Evolutionary conservation across 2,113 vertebrate species (phyloP), one percentile per base, ranked within the genome.

Genomic region (Numenius arquata): DNA sequence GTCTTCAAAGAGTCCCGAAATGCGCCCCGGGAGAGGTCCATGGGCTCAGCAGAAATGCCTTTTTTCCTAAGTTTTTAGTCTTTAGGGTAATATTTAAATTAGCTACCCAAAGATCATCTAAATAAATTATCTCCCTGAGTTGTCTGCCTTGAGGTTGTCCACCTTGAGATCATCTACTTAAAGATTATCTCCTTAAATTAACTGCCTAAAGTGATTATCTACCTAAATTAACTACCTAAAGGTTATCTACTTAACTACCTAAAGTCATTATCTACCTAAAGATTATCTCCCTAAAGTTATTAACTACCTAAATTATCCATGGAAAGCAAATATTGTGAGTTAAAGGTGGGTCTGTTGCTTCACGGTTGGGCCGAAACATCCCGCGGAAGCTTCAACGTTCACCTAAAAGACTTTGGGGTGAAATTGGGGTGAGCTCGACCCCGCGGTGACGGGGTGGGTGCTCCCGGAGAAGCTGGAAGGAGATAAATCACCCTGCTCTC

Each of bases 381-480:
- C 21, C 2, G 0, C 2, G 0, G 41, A n/a, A 56, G 63, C 48
- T n/a, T 50, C 67, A 8, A 0, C 0, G 1, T 48, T 30, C 27
- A 8, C 32, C 70, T 40, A 10, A n/a, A 47, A 45, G 22, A 12
- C 3, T 59, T 66, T 6, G 15, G 32, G 8, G 1, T 66, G 30
- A 40, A 36, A 40, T 9, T 5, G 53, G 26, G 26, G 12, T 21
- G 40, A n/a, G 26, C 26, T 27, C 12, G 71, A 17, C 32, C 34
- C 34, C 0, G 0, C 5, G 30, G 41, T 5, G 66, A 32, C 6
- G 47, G 34, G 36, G 8, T 22, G n/a, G 32, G 41, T 13, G 10
- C 30, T 32, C 0, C 16, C 8, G 1, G 4, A n/a, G 59, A 20
- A 48, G 53, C 22, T 9, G n/a, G 10, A 16, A 8, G 53, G 77